Conservation (phyloP, 2,888 invertebrate genomes). For the Lepidocyrtinus sp. region DNA sequence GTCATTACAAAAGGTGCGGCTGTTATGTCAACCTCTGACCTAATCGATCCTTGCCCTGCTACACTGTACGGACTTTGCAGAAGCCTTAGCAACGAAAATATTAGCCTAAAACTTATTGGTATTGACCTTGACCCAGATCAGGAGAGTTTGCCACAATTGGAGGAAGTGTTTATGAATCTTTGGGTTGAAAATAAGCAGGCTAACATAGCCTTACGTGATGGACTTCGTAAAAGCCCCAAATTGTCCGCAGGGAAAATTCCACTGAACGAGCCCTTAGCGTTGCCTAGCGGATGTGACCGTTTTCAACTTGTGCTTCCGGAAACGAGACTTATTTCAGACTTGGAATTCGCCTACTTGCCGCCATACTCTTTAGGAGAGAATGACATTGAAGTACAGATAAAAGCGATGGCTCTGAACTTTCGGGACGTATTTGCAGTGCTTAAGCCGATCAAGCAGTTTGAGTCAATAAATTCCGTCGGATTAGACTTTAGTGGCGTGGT, state of each 20-base stretch:
- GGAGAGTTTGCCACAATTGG: not conserved
- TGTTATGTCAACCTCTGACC: not conserved
- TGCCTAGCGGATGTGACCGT: slow-evolving; percentile 34
- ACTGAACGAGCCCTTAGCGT: not conserved
- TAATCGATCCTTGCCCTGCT: not conserved
- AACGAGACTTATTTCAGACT: slow-evolving; percentile 36
- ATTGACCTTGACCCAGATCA: not conserved
- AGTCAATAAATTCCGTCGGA: slow-evolving; percentile 32
- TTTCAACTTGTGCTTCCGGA: slow-evolving; percentile 38
- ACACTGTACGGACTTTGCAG: not conserved
- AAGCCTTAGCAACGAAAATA: not conserved
- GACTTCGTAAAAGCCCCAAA: not conserved
- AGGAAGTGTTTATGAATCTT: slow-evolving; percentile 15
- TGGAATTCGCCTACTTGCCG: slow-evolving; percentile 23
- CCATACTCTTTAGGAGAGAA: not conserved
- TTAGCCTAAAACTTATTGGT: not conserved
- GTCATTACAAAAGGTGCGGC: not conserved
- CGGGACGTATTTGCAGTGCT: slow-evolving; percentile 49
- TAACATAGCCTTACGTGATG: slow-evolving; percentile 3
- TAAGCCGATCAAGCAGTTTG: slow-evolving; percentile 42
- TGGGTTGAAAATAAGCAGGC: not conserved
- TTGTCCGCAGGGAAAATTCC: not conserved
- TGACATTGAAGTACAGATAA: slow-evolving; percentile 46
- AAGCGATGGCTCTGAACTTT: slow-evolving; percentile 42
- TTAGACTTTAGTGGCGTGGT: slow-evolving; percentile 49